A percentile compares a stretch with the other conserved stretches of the same genome.
These are phyloP conservation scores for Metopia argyrocephala DNA, from an alignment of 2,888 invertebrate genomes.

Conservation along the genomic window DNA sequence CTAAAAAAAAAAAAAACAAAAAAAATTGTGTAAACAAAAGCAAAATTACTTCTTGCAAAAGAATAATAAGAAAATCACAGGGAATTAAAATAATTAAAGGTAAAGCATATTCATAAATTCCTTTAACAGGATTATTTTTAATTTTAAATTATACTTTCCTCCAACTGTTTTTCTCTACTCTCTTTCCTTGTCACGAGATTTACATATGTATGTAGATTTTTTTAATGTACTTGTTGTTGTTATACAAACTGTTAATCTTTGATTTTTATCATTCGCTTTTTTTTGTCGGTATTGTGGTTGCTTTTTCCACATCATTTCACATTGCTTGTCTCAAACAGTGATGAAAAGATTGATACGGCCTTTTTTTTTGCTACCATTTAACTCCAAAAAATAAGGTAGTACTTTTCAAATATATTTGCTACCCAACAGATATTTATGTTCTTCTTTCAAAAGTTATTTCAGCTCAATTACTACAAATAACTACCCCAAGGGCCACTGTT, in stretches of 20 bases:
- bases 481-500: no score
- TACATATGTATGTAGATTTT: no score
- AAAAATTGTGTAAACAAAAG: background rate
- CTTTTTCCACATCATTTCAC: constrained; percentile 55
- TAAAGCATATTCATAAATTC: background rate
- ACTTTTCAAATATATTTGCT: no score
- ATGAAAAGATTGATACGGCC: no score
- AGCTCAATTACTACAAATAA: no score
- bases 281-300: background rate
- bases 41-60: background rate
- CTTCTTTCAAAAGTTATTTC: no score
- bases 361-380: no score
- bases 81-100: no score
- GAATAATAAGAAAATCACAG: constrained; percentile 36
- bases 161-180: background rate
- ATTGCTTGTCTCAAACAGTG: constrained; percentile 34
- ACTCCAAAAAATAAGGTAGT: no score
- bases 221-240: background rate
- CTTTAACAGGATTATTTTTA: no score
- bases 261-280: constrained; percentile 19
- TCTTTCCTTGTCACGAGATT: background rate
- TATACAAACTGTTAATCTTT: constrained; percentile 50
- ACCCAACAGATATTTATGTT: no score
- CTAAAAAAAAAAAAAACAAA: constrained; percentile 3
- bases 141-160: background rate